Evolutionary conservation across 1,140 invertebrate species (phyloP), one percentile per base, ranked within the genome.

Genomic region (Megalopta genalis): DNA sequence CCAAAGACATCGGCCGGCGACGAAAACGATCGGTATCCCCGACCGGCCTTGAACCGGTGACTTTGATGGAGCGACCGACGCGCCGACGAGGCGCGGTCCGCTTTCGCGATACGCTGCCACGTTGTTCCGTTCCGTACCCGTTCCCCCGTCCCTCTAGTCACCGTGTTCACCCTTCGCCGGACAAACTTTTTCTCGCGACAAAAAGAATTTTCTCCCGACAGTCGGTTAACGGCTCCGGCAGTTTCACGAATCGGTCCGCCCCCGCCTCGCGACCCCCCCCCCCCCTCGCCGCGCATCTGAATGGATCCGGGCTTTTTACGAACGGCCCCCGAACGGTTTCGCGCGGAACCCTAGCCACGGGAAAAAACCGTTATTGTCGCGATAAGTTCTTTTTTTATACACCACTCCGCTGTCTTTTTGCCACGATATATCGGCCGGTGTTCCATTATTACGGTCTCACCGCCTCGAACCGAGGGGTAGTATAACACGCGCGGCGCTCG

Each of bases 151-250:
- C n/a, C 21, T 59, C 46, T 74, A 12, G 42, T 5, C n/a, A n/a
- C 4, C 14, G 42, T 27, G 52, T 68, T 68, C 64, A 21, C 21
- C 78, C 74, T 69, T 18, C 37, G 66, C 25, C 23, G 65, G 71
- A 73, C 73, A 77, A 84, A 85, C 57, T 85, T 85, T 85, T 77
- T 84, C 78, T 39, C 77, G 49, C 32, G 78, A 49, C 68, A 71
- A 84, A 83, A 85, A 85, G 82, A 73, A 77, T 85, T 81, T 84
- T 84, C 75, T 59, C 65, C 60, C 80, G 39, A 37, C 54, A 81
- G 82, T 77, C 82, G 83, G 78, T 80, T 85, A 84, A 85, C 78
- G 82, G 64, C 68, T 79, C 63, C 54, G 63, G 52, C 73, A 85
- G 69, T 85, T 85, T 84, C 54, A 84, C 78, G 73, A 74, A 70